Conservation (phyloP, 2,888 invertebrate species). For the Dynastes hyllus region DNA sequence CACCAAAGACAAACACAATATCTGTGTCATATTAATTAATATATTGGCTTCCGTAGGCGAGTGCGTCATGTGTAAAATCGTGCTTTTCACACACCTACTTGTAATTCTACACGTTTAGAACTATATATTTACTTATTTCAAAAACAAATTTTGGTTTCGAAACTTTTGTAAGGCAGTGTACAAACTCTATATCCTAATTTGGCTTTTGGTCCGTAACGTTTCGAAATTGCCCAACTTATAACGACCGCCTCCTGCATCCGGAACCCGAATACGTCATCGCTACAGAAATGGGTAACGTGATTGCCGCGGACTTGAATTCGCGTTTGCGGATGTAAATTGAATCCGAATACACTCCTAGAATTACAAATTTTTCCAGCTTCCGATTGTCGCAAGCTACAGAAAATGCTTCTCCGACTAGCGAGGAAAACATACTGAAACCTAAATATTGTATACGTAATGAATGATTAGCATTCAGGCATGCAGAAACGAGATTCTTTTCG, state of each 20-base stretch:
- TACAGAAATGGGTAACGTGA: conserved; percentile 18
- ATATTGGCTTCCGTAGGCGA: too few species aligned
- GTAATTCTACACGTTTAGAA: too few species aligned
- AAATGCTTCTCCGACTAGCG: not conserved
- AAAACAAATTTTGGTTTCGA: too few species aligned
- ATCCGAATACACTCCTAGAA: conserved; percentile 9
- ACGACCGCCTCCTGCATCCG: conserved; percentile 9
- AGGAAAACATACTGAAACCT: not conserved
- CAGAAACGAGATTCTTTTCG: too few species aligned
- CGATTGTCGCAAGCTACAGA: not conserved
- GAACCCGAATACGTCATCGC: conserved; percentile 1
- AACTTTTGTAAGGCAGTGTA: too few species aligned
- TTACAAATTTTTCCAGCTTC: conserved; percentile 36
- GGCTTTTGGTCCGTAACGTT: too few species aligned
- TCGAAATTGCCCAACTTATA: conserved; percentile 19
- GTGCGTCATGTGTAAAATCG: too few species aligned
- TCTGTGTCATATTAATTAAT: too few species aligned
- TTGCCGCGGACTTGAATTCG: conserved; percentile 30
- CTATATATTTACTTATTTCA: too few species aligned
- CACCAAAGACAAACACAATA: too few species aligned
- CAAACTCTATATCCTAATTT: too few species aligned
- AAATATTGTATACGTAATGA: conserved; percentile 4
- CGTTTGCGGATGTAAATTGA: conserved; percentile 34
- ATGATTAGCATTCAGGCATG: not conserved
- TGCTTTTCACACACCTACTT: too few species aligned